phyloP scores from a whole-genome alignment of 2,113 vertebrate species.

The Eulemur rufifrons region DNA sequence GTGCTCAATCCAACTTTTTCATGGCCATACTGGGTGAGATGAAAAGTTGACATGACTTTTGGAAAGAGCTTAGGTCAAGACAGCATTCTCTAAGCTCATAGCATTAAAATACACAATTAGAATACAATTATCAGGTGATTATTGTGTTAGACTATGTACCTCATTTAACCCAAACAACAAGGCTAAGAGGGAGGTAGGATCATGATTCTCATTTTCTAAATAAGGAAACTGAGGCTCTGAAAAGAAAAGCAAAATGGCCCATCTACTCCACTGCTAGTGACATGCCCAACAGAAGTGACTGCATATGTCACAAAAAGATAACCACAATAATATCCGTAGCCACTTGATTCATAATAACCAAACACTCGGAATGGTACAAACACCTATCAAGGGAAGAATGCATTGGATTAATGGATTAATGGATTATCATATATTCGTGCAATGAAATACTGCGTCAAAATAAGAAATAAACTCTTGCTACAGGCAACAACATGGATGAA shows the following conservation, averaged over 20 bases:
- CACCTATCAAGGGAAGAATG: background rate
- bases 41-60: background rate
- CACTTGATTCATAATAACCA: background rate
- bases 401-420: background rate
- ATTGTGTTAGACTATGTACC: background rate
- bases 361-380: background rate
- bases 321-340: background rate
- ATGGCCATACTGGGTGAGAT: accelerated
- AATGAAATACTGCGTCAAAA: background rate
- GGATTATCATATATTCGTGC: too few relatives aligned
- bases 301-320: background rate
- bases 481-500: background rate
- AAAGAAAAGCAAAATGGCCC: background rate
- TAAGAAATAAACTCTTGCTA: background rate
- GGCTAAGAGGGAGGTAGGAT: background rate
- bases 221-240: background rate
- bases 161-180: background rate
- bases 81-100: accelerated
- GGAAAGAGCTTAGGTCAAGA: background rate
- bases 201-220: background rate
- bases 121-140: background rate
- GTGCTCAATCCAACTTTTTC: background rate
- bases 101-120: background rate
- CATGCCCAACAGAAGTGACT: background rate
- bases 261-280: background rate